Evolutionary conservation across 2,113 vertebrate species (phyloP).

Genomic region (Balaeniceps rex): DNA sequence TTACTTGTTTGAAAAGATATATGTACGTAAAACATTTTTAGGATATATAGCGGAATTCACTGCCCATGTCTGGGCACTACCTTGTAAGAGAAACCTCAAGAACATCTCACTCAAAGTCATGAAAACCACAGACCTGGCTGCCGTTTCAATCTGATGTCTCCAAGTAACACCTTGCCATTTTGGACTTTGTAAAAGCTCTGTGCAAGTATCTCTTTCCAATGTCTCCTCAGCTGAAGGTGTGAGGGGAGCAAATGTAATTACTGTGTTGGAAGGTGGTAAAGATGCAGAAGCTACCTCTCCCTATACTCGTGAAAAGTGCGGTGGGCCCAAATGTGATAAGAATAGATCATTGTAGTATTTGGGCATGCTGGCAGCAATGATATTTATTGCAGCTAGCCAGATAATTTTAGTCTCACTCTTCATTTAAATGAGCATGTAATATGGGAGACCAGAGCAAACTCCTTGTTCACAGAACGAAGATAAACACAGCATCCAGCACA

Average conservation of each 20-base stretch:
- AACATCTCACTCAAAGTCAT: not conserved
- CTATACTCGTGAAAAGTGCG: not conserved
- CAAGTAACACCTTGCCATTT: not conserved
- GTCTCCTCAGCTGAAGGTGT: not conserved
- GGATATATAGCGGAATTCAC: not conserved
- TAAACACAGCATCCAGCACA: not conserved
- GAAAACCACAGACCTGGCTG: not conserved
- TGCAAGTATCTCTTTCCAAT: not conserved
- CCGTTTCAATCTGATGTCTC: not conserved
- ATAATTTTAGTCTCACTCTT: not conserved
- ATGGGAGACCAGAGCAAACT: not conserved
- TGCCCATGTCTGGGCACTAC: not conserved
- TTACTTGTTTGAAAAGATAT: not conserved
- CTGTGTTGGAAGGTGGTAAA: not conserved
- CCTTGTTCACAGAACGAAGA: not conserved
- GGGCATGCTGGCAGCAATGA: not conserved
- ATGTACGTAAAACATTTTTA: not conserved
- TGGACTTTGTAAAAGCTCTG: not conserved
- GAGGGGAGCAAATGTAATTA: not conserved
- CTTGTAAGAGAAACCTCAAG: not conserved
- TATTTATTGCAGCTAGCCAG: not conserved
- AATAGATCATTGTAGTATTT: not conserved
- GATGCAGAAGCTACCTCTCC: not conserved
- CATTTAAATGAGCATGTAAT: not conserved
- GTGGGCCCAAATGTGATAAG: not conserved